phyloP scores from a whole-genome alignment of 37 sponge, comb jelly and placozoan species.

The Haliclona indistincta region DNA sequence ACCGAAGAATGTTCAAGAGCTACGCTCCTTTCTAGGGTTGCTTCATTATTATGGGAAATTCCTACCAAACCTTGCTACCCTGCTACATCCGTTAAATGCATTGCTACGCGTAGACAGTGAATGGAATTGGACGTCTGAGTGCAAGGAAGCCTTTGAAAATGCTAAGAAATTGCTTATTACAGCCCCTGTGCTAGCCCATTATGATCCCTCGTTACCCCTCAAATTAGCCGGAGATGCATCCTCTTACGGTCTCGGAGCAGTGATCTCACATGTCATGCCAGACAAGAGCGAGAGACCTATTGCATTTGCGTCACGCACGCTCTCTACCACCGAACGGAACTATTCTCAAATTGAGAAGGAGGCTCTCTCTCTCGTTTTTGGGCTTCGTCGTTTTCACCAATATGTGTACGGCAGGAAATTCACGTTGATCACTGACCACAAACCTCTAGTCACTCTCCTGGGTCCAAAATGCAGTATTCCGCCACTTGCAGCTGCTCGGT shows the following conservation, averaged over 20 bases:
- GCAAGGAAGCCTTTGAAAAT: conserved; percentile 10
- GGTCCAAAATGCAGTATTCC: conserved; percentile 35
- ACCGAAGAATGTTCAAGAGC: conserved; percentile 25
- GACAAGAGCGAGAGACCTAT: conserved; percentile 50
- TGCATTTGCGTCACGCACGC: conserved; percentile 58
- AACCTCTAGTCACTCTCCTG: conserved; percentile 45
- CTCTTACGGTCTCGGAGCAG: conserved; percentile 38
- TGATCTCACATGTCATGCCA: conserved; percentile 40
- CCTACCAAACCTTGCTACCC: conserved; percentile 13
- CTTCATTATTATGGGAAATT: conserved; percentile 56
- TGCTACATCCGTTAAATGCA: conserved; percentile 17
- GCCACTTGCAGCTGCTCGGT: conserved; percentile 31
- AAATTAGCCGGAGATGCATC: conserved; percentile 46
- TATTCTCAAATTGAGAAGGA: conserved; percentile 65
- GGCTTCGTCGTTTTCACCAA: conserved; percentile 50
- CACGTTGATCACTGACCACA: conserved; percentile 48
- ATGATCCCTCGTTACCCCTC: conserved; percentile 16
- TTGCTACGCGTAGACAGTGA: not conserved
- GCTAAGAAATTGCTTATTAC: conserved; percentile 4
- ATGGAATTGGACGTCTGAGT: conserved; percentile 30
- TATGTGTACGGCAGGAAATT: conserved; percentile 73
- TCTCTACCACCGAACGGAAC: conserved; percentile 38
- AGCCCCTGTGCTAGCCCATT: conserved; percentile 40
- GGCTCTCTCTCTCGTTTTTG: conserved; percentile 37
- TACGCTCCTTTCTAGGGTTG: conserved; percentile 40